These are phyloP conservation scores for Dione juno DNA, from an alignment of 2,888 invertebrate species.

Conservation along the genomic window DNA sequence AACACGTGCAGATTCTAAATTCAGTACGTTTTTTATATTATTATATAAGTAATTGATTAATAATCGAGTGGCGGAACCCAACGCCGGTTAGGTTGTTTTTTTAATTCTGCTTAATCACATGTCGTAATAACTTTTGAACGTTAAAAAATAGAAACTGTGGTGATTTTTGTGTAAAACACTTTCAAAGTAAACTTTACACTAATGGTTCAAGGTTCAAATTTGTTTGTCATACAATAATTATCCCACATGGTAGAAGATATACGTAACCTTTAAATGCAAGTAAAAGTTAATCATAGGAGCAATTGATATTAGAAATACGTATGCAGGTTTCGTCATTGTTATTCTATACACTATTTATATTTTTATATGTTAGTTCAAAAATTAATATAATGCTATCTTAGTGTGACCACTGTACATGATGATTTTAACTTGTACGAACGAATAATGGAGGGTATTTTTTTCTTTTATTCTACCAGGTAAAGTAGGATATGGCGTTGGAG, in stretches of 20 bases:
- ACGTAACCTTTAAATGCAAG: slow-evolving; percentile 23
- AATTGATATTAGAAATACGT: slow-evolving; percentile 32
- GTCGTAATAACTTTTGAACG: not conserved
- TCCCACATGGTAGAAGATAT: not conserved
- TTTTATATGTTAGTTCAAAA: too few relatives aligned
- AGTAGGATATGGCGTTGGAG: too few relatives aligned
- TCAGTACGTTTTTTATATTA: too few relatives aligned
- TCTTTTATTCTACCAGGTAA: too few relatives aligned
- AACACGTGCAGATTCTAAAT: too few relatives aligned
- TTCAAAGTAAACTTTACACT: not conserved
- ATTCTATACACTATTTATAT: not conserved
- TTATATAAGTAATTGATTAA: not conserved
- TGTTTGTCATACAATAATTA: not conserved
- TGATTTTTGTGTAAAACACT: not conserved
- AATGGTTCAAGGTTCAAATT: not conserved
- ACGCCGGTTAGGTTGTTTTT: not conserved
- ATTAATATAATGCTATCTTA: too few relatives aligned
- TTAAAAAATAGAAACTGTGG: slow-evolving; percentile 18
- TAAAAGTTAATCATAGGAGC: slow-evolving; percentile 30
- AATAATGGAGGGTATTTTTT: too few relatives aligned
- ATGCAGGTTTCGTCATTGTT: slow-evolving; percentile 38
- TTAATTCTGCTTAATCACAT: slow-evolving; percentile 4
- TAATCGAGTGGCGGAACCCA: not conserved
- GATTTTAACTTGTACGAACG: too few relatives aligned
- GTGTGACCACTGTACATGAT: too few relatives aligned